Evolutionary conservation across 2,888 invertebrate species (phyloP).

Genomic region (Ophion ellenae): DNA sequence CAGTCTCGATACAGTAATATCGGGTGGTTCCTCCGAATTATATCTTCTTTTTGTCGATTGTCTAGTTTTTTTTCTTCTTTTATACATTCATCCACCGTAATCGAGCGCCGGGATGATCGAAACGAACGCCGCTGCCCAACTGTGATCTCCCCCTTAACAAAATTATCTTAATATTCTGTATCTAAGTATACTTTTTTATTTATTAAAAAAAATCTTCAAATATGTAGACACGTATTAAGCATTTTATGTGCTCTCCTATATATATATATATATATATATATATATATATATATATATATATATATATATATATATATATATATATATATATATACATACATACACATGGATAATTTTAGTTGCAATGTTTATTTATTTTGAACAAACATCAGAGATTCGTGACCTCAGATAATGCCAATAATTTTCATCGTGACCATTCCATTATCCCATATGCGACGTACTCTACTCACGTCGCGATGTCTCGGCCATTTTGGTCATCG

Average conservation of each 20-base stretch:
- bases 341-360: too few relatives aligned
- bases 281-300: too few relatives aligned
- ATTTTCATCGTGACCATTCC: constrained; percentile 17
- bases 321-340: too few relatives aligned
- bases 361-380: too few relatives aligned
- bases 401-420: constrained; percentile 12
- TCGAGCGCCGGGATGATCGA: constrained; percentile 59
- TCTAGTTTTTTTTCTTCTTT: not conserved
- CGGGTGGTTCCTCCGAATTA: constrained; percentile 73
- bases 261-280: too few relatives aligned
- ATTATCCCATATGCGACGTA: not conserved
- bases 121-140: constrained; percentile 72
- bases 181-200: not conserved
- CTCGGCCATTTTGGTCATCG: not conserved
- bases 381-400: not conserved
- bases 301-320: too few relatives aligned
- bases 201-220: not conserved
- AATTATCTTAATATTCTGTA: constrained; percentile 6
- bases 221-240: not conserved
- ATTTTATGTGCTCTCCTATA: not conserved
- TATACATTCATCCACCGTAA: constrained; percentile 39
- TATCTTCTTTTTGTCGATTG: constrained; percentile 67
- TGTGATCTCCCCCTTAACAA: constrained; percentile 52
- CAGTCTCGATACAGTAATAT: constrained; percentile 70
- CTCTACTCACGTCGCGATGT: not conserved